Percentiles rank a stretch among this genome's conserved stretches.
Conservation (phyloP, 2,797 vertebrate species). For the Urophycis tenuis region DNA sequence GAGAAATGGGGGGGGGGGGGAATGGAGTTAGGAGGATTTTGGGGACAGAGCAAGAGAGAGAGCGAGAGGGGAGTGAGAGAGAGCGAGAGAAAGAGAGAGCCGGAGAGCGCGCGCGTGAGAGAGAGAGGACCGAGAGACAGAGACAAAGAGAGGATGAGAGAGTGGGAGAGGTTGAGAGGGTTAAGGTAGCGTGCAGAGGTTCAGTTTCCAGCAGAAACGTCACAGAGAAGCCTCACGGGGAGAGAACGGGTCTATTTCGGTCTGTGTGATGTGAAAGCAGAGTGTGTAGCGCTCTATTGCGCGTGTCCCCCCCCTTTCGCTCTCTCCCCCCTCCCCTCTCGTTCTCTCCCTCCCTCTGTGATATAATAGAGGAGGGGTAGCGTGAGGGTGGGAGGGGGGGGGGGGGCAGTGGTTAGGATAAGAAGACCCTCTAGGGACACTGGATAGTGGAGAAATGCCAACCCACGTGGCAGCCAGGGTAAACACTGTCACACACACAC, state of each 20-base stretch:
- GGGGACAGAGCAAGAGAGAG: not conserved
- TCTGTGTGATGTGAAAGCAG: conserved; percentile 31
- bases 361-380: conserved; percentile 45
- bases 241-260: conserved; percentile 51
- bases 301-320: conserved; percentile 26
- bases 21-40: not conserved
- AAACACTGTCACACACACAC: conserved; percentile 58
- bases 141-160: conserved; percentile 26
- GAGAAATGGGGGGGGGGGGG: not conserved
- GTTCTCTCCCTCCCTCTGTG: conserved; percentile 23
- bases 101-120: too few species aligned
- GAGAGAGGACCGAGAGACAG: conserved; percentile 22
- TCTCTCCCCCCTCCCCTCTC: not conserved
- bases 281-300: conserved; percentile 17
- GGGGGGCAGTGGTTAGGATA: conserved; percentile 47
- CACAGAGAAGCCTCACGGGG: conserved; percentile 43
- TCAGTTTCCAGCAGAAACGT: conserved; percentile 20
- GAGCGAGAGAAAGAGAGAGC: conserved; percentile 3
- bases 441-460: conserved; percentile 65
- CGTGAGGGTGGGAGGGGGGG: conserved; percentile 36
- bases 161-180: conserved; percentile 16
- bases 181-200: conserved; percentile 3
- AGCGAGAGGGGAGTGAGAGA: conserved; percentile 37
- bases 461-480: conserved; percentile 55
- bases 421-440: conserved; percentile 57